Conservation (phyloP, 2,113 vertebrate genomes). For the Mus spicilegus region DNA sequence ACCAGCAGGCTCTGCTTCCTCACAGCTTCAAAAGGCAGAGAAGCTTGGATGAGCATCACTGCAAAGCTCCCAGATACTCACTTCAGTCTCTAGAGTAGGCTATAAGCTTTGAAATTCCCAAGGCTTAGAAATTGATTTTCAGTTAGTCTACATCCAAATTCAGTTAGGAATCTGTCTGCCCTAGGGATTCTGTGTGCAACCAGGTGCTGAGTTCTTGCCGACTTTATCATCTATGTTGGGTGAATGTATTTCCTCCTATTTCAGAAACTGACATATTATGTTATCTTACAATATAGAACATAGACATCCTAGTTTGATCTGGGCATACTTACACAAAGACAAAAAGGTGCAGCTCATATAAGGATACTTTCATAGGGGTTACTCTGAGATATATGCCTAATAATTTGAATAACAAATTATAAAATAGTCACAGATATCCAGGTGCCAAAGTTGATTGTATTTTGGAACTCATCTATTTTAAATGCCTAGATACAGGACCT, state of each 20-base stretch:
- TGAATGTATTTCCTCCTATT: not conserved
- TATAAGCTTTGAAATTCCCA: not conserved
- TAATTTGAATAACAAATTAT: not conserved
- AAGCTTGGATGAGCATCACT: not conserved
- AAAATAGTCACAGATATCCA: not conserved
- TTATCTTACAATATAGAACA: not conserved
- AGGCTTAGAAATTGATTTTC: not conserved
- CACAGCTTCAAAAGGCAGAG: not conserved
- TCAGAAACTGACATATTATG: not conserved
- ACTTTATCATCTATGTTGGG: conserved; percentile 4
- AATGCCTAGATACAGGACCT: not conserved
- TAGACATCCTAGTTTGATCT: not conserved
- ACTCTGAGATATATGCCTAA: not conserved
- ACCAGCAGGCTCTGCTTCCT: not conserved
- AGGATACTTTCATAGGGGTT: not conserved
- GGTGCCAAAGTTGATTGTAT: not conserved
- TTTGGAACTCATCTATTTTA: conserved; percentile 9
- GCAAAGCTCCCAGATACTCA: not conserved
- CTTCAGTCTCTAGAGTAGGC: not conserved
- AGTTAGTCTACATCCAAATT: not conserved
- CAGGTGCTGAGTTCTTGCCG: not conserved
- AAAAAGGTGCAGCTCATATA: not conserved
- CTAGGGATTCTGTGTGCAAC: not conserved
- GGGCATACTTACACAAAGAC: not conserved
- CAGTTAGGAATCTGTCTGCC: not conserved